These are phyloP conservation scores for Dreissena polymorpha DNA, from an alignment of 1,140 invertebrate species.

Conservation along the genomic window DNA sequence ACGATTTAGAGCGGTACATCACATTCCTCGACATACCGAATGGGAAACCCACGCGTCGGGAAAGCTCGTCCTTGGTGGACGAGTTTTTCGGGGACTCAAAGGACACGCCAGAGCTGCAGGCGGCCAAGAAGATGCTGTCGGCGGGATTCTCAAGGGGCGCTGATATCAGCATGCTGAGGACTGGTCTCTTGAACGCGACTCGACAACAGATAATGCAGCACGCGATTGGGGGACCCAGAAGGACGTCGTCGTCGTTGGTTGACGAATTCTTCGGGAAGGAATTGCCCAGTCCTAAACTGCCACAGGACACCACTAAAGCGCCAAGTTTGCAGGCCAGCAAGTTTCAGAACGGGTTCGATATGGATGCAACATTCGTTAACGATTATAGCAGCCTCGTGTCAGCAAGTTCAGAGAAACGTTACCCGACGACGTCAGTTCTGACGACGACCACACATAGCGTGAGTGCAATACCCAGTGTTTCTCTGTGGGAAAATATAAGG, in stretches of 20 bases:
- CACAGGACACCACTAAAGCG: slow-evolving; percentile 18
- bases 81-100: slow-evolving; percentile 84
- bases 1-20: slow-evolving; percentile 66
- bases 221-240: slow-evolving; percentile 78
- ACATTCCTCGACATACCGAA: slow-evolving; percentile 48
- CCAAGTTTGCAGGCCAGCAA: slow-evolving; percentile 43
- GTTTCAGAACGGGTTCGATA: slow-evolving; percentile 66
- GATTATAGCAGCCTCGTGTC: slow-evolving; percentile 51
- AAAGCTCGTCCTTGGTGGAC: slow-evolving; percentile 85
- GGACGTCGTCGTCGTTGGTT: slow-evolving; percentile 84
- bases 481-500: slow-evolving; percentile 75
- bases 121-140: slow-evolving; percentile 58
- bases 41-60: slow-evolving; percentile 81
- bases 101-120: slow-evolving; percentile 50
- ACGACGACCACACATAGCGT: background rate
- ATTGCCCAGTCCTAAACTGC: background rate
- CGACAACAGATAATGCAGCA: slow-evolving; percentile 47
- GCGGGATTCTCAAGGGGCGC: background rate
- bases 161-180: slow-evolving; percentile 35
- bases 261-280: slow-evolving; percentile 84
- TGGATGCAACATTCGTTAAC: slow-evolving; percentile 62
- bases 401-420: slow-evolving; percentile 18
- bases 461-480: slow-evolving; percentile 42
- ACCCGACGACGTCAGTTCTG: background rate
- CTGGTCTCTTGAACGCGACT: slow-evolving; percentile 53